phyloP scores from a whole-genome alignment of 2,797 vertebrate genomes.

The Trichosurus vulpecula region DNA sequence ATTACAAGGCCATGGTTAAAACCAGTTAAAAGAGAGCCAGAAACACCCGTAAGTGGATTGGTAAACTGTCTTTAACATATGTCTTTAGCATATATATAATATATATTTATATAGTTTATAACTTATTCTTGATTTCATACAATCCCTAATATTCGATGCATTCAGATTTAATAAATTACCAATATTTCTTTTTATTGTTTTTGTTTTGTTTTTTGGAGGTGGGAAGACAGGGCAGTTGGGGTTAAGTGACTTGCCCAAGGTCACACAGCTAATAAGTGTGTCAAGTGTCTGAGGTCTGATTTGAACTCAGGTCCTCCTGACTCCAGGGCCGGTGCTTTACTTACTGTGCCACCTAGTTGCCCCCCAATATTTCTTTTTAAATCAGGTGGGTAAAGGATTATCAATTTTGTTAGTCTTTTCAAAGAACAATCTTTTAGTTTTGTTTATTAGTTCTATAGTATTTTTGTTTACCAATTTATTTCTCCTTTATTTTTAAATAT shows the following conservation, averaged over 20 bases:
- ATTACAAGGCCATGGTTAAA: constrained; percentile 12
- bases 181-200: background rate
- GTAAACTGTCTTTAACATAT: constrained; percentile 27
- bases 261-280: no score
- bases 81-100: no score
- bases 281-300: no score
- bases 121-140: background rate
- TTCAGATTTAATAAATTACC: constrained; percentile 27
- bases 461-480: background rate
- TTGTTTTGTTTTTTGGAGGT: no score
- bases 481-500: background rate
- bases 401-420: background rate
- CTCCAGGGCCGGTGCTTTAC: no score
- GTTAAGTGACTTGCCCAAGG: no score
- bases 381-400: background rate
- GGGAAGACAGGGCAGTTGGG: no score
- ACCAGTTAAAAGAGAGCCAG: constrained; percentile 1
- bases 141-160: constrained; percentile 25
- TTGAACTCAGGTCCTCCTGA: no score
- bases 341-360: no score
- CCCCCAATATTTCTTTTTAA: background rate
- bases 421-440: background rate
- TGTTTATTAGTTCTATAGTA: background rate
- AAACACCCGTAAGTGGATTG: constrained; percentile 16
- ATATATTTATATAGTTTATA: background rate